phyloP scores from a whole-genome alignment of 2,888 invertebrate species.

The Leptinotarsa peninsularis region DNA sequence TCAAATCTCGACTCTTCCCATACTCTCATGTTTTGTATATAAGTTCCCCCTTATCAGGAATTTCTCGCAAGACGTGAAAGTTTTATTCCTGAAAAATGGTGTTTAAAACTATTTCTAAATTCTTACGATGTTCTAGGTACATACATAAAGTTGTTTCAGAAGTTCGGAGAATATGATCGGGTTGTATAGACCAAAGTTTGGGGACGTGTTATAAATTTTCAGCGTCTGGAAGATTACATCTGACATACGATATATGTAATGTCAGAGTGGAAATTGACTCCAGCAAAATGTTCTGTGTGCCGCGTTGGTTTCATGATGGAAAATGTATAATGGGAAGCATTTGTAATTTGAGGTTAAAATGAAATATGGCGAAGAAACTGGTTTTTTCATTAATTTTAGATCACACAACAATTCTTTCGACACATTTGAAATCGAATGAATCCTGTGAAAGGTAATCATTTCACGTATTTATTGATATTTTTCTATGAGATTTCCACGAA shows the following conservation, averaged over 20 bases:
- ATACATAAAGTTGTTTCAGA: conserved; percentile 38
- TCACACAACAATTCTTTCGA: too few species aligned
- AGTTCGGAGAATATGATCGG: conserved; percentile 55
- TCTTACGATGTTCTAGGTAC: conserved; percentile 48
- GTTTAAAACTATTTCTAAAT: conserved; percentile 52
- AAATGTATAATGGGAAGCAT: too few species aligned
- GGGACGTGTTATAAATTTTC: conserved; percentile 55
- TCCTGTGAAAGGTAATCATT: too few species aligned
- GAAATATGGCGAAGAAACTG: too few species aligned
- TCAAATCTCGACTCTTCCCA: background rate
- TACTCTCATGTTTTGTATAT: conserved; percentile 18
- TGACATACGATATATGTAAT: conserved; percentile 8
- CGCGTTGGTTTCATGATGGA: too few species aligned
- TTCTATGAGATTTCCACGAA: too few species aligned
- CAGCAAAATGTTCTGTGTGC: background rate
- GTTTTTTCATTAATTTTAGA: too few species aligned
- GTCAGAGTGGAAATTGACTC: background rate
- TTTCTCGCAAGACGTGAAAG: conserved; percentile 8
- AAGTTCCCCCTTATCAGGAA: background rate
- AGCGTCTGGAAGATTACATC: conserved; percentile 38
- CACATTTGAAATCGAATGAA: too few species aligned
- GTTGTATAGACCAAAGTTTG: conserved; percentile 50
- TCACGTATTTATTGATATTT: too few species aligned
- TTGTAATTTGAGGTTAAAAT: too few species aligned
- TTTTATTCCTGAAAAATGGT: conserved; percentile 28